Evolutionary conservation across 2,888 invertebrate species (phyloP).

Genomic region (Saturnia pavonia): DNA sequence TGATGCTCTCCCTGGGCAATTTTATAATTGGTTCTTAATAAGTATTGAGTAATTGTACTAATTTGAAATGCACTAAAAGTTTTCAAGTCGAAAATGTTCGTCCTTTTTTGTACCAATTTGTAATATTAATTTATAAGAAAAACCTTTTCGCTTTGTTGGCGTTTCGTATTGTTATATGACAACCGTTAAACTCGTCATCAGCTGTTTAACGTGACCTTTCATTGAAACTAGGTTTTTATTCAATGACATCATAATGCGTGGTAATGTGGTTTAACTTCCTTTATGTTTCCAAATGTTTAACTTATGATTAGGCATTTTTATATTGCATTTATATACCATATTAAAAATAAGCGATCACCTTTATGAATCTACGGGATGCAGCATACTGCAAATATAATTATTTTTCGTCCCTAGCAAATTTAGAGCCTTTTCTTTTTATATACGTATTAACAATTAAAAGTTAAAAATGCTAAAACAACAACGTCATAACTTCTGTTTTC

Average conservation of each 20-base stretch:
- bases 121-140: neutral
- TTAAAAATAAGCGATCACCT: neutral
- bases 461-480: too few species aligned
- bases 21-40: too few species aligned
- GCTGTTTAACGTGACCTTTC: conserved; percentile 8
- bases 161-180: conserved; percentile 3
- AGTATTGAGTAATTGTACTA: neutral
- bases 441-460: too few species aligned
- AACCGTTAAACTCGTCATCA: neutral
- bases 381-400: too few species aligned
- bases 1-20: neutral
- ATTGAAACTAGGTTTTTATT: conserved; percentile 8
- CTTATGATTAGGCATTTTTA: neutral
- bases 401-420: too few species aligned
- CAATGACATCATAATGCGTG: neutral
- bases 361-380: too few species aligned
- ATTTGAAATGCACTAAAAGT: neutral
- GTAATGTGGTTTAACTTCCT: neutral
- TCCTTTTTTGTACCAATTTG: neutral
- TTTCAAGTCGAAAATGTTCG: neutral
- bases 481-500: too few species aligned
- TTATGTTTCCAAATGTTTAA: neutral
- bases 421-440: too few species aligned
- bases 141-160: neutral
- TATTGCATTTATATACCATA: neutral